Evolutionary conservation across 2,888 invertebrate genomes (phyloP), one percentile per base, ranked within the genome.

Genomic region (Pimpla rufipes): DNA sequence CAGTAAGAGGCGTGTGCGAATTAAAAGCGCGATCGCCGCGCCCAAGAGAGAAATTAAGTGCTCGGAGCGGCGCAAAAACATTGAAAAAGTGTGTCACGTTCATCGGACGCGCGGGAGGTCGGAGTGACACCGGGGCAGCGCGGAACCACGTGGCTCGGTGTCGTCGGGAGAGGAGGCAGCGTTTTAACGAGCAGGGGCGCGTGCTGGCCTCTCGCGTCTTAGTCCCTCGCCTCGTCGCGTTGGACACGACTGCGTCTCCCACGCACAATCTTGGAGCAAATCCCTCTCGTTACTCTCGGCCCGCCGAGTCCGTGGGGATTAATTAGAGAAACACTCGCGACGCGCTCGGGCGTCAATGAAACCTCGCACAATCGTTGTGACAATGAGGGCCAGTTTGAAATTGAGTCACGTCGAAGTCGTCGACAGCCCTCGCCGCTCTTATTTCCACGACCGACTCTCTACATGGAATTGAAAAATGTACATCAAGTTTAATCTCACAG

Each of bases 211-310:
- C 23, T 42, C 42, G 66, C 67, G 59, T 74, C 66, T 67, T 68
- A n/a, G 59, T 47, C 59, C 50, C 64, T 62, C 70, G 37, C 57
- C 62, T 64, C 42, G 45, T 11, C 45, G 21, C 57, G 5, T 40
- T 42, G 55, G 11, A 42, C 37, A 57, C 37, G 47, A 74, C 16
- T 35, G 21, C 37, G 59, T 37, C 70, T 81, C 81, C 81, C 71
- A 81, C 81, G 81, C 77, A 59, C 71, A 81, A 77, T 71, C 77
- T 77, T 66, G 18, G 76, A 64, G 71, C 71, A 67, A 81, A 77
- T 76, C 81, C 68, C 71, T 76, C 59, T 74, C 67, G 37, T 37
- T 67, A 50, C 57, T 67, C 67, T 18, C 47, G 13, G 23, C 37
- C 37, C n/a, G 45, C 29, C 50, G 75, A 75, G 70, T 59, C 75